phyloP scores from a whole-genome alignment of 2,888 invertebrate genomes.

The Dinocampus coccinellae region DNA sequence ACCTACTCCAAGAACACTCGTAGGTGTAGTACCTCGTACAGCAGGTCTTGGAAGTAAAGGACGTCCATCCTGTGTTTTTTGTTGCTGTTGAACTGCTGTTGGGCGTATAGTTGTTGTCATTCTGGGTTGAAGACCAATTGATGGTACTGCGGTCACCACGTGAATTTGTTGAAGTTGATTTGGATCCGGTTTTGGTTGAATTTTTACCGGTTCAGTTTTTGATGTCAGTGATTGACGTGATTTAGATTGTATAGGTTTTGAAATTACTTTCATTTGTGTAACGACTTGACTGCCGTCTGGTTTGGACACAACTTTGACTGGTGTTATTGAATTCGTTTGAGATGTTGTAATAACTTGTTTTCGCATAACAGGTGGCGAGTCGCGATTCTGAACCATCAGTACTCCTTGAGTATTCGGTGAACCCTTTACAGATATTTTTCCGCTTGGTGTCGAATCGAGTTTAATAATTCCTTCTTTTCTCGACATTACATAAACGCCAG shows the following conservation, averaged over 20 bases:
- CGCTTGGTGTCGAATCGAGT: constrained; percentile 76
- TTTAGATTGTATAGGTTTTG: constrained; percentile 55
- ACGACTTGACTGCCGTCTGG: constrained; percentile 66
- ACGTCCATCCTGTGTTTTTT: constrained; percentile 53
- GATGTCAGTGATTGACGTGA: constrained; percentile 48
- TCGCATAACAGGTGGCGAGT: constrained; percentile 60
- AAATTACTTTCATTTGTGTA: constrained; percentile 67
- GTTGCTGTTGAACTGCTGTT: constrained; percentile 35
- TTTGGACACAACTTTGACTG: constrained; percentile 65
- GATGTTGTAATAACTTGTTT: constrained; percentile 62
- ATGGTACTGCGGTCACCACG: constrained; percentile 63
- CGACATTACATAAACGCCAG: constrained; percentile 83
- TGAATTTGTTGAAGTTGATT: constrained; percentile 63
- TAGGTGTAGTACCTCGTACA: constrained; percentile 55
- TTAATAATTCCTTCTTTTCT: constrained; percentile 82
- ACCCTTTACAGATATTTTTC: constrained; percentile 67
- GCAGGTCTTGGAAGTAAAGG: constrained; percentile 61
- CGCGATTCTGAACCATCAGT: constrained; percentile 66
- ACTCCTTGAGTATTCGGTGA: constrained; percentile 55
- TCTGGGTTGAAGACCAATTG: constrained; percentile 58
- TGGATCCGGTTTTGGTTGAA: constrained; percentile 67
- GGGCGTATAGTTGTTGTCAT: constrained; percentile 56
- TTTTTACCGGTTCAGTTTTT: constrained; percentile 65
- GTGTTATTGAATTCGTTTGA: constrained; percentile 60
- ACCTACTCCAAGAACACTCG: constrained; percentile 57